Conservation (phyloP, 1,140 invertebrate genomes). For the Drosophila triauraria region DNA sequence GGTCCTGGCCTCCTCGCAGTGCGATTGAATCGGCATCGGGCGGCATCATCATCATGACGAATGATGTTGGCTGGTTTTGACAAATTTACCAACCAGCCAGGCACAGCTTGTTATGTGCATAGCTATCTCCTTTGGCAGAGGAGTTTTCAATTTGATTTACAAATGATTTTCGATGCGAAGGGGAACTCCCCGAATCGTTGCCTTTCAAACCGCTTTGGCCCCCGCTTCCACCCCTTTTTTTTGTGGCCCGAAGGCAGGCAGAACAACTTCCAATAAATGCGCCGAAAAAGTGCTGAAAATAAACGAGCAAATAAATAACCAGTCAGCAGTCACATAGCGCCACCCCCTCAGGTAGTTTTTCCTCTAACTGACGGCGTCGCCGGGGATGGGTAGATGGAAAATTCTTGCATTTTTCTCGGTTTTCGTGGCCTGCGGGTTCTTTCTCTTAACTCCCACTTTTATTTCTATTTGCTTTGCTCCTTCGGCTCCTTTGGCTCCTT, state of each 20-base stretch:
- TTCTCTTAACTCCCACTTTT: conserved; percentile 25
- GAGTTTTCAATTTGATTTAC: conserved; percentile 68
- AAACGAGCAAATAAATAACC: conserved; percentile 72
- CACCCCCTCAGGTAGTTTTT: conserved; percentile 49
- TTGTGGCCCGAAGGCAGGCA: conserved; percentile 29
- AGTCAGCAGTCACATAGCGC: conserved; percentile 25
- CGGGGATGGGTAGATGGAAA: conserved; percentile 2
- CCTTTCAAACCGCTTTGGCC: conserved; percentile 1
- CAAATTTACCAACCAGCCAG: conserved; percentile 55
- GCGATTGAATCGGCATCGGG: conserved; percentile 43
- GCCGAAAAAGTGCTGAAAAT: conserved; percentile 70
- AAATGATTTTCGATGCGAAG: conserved; percentile 64
- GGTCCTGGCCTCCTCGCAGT: background rate
- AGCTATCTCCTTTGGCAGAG: conserved; percentile 46
- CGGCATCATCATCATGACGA: conserved; percentile 50
- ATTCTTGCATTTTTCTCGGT: conserved; percentile 52
- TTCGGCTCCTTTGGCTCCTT: conserved; percentile 28
- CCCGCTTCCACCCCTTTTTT: conserved; percentile 21
- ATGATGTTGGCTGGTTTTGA: conserved; percentile 65
- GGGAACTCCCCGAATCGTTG: conserved; percentile 14
- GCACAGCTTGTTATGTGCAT: conserved; percentile 45
- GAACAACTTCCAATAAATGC: conserved; percentile 68
- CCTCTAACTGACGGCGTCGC: background rate
- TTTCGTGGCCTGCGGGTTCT: conserved; percentile 54
- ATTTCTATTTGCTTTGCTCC: conserved; percentile 41